phyloP scores from a whole-genome alignment of 2,888 invertebrate genomes.

The Ischnura elegans region DNA sequence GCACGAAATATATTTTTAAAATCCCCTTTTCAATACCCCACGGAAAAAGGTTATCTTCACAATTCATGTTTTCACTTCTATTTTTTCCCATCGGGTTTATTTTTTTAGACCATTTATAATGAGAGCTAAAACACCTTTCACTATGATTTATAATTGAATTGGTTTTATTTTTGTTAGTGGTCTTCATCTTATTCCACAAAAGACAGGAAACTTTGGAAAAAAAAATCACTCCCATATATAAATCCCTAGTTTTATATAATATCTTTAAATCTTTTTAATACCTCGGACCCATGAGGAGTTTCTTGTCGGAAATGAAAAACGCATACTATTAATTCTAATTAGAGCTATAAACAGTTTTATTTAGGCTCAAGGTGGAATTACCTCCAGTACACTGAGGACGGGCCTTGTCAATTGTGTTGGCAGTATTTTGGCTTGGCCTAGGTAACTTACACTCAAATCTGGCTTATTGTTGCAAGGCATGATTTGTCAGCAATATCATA shows the following conservation, averaged over 20 bases:
- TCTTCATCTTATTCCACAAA: constrained; percentile 19
- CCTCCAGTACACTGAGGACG: constrained; percentile 65
- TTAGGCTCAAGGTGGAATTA: constrained; percentile 44
- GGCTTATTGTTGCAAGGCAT: constrained; percentile 64
- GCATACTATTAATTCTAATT: constrained; percentile 62
- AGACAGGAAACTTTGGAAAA: constrained; percentile 54
- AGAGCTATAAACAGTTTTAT: constrained; percentile 63
- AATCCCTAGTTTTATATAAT: constrained; percentile 56
- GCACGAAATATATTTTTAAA: constrained; percentile 33
- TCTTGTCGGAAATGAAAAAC: constrained; percentile 57
- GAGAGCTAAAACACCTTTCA: constrained; percentile 65
- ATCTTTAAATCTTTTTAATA: constrained; percentile 55
- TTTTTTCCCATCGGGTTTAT: constrained; percentile 25
- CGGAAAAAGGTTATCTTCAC: background rate
- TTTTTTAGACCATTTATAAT: constrained; percentile 58
- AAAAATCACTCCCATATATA: constrained; percentile 57
- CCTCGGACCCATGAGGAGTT: constrained; percentile 51
- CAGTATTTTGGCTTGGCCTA: constrained; percentile 67
- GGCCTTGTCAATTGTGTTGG: constrained; percentile 63
- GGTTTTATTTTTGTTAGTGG: constrained; percentile 27
- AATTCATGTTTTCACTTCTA: background rate
- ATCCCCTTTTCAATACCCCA: background rate
- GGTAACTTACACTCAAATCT: constrained; percentile 48
- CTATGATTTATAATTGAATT: constrained; percentile 65
- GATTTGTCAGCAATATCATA: constrained; percentile 52